These are phyloP conservation scores for Tenodera sinensis DNA, from an alignment of 2,888 invertebrate species.

Conservation along the genomic window DNA sequence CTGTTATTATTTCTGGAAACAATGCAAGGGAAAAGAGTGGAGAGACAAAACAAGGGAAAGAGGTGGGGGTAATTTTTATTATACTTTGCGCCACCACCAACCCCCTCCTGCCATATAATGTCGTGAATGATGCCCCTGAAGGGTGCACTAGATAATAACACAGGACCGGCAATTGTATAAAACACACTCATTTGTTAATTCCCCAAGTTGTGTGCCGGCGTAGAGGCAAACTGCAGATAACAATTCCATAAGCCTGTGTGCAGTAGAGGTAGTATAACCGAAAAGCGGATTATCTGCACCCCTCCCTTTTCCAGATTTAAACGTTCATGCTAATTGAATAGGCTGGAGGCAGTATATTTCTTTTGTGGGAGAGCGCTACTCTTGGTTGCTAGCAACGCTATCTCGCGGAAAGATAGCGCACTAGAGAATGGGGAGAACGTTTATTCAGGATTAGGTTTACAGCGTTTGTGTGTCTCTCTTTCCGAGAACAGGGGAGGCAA, in stretches of 20 bases:
- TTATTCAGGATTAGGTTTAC: slow-evolving; percentile 16
- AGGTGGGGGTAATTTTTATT: neutral
- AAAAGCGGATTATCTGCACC: slow-evolving; percentile 32
- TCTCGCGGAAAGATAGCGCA: neutral
- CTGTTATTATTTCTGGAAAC: neutral
- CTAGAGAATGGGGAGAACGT: neutral
- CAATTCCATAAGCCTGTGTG: slow-evolving; percentile 33
- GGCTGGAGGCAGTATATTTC: slow-evolving; percentile 22
- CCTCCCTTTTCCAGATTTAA: slow-evolving; percentile 29
- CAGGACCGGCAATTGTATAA: slow-evolving; percentile 25
- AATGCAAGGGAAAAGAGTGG: neutral
- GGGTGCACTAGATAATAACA: slow-evolving; percentile 14
- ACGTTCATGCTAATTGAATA: slow-evolving; percentile 34
- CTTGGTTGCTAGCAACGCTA: neutral
- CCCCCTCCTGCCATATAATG: slow-evolving; percentile 5
- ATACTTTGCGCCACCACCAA: neutral
- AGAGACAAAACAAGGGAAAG: neutral
- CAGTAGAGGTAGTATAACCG: slow-evolving; percentile 11
- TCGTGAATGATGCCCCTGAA: slow-evolving; percentile 23
- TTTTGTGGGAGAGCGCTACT: slow-evolving; percentile 4
- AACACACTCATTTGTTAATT: slow-evolving; percentile 31
- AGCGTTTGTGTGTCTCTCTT: neutral
- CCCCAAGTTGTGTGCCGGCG: slow-evolving; percentile 13
- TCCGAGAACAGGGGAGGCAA: neutral
- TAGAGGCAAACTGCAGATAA: slow-evolving; percentile 28